Evolutionary conservation across 1,140 invertebrate genomes (phyloP), one percentile per base, ranked within the genome.

Genomic region (Notospermus geniculatus): DNA sequence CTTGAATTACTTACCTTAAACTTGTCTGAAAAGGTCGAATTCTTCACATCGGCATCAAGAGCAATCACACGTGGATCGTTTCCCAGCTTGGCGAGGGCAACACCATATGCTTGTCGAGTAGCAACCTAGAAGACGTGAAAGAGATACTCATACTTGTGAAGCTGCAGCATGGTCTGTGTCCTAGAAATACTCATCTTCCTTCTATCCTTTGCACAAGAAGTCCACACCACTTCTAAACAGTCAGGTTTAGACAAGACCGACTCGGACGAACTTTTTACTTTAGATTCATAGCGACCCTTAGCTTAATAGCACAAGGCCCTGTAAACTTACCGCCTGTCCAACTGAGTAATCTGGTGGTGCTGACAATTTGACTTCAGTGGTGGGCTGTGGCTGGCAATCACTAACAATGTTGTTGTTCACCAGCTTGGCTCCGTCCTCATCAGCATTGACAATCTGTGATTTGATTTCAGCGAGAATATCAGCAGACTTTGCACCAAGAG

Each of bases 31-130:
- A 89, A 99, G 0, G 97, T 99, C 0, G 95, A 98, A 80, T 99
- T 99, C 82, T 98, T 99, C 32, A 95, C 98, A 77, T 99, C 97
- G 54, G 91, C 95, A 80, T 98, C 95, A 54, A 97, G 79, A 55
- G 91, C 93, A 74, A 98, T 88, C 7, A 98, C 92, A 59, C 93
- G 84, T 19, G 85, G 72, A 81, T 94, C 95, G 62, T 84, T 88
- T 0, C 90, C 95, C 30, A 90, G 68, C 70, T 98, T 99, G 22
- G 90, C 89, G 23, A 99, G 82, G 29, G 91, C 97, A 58, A 87
- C 91, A 2, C 96, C 97, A 82, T 99, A 99, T 2, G 97, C 96
- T 28, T 90, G 79, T 65, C 97, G 86, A 1, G 97, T 99, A 52
- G 97, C 95, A 29, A 99, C 86, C 72, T 85, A 58, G 54, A 62